A percentile compares a stretch with the other conserved stretches of the same genome.
Conservation (phyloP, 2,888 invertebrate species). For the Eretmocerus hayati region DNA sequence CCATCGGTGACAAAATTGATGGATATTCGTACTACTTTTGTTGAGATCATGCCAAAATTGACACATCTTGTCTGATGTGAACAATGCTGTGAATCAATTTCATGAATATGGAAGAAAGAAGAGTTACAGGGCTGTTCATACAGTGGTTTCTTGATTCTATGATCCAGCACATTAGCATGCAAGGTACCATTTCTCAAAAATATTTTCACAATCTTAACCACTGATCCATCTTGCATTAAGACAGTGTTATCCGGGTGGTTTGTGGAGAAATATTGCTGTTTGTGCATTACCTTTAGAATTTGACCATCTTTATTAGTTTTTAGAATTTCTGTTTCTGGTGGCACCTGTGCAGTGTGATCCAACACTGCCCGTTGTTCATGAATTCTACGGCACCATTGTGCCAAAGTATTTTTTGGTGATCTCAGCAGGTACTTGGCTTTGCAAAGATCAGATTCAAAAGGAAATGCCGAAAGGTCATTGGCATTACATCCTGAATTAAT, state of each 20-base stretch:
- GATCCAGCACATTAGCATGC: not conserved
- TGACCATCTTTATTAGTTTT: not conserved
- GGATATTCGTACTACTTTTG: constrained; percentile 2
- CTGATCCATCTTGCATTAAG: not conserved
- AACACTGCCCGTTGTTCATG: not conserved
- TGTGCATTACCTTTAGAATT: not conserved
- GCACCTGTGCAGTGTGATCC: not conserved
- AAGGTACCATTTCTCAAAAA: not conserved
- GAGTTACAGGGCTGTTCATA: not conserved
- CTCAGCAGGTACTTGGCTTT: not conserved
- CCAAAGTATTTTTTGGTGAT: not conserved
- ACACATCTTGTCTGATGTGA: not conserved
- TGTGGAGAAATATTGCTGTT: not conserved
- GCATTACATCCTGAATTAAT: not conserved
- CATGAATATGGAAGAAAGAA: not conserved
- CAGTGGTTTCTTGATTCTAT: not conserved
- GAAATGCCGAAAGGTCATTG: not conserved
- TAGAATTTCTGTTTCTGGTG: not conserved
- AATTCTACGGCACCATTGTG: not conserved
- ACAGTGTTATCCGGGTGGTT: not conserved
- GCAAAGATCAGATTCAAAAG: not conserved
- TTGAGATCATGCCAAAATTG: not conserved
- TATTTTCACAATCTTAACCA: not conserved
- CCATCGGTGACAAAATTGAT: not conserved
- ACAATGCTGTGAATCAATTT: too few relatives aligned